phyloP scores from a whole-genome alignment of 2,888 invertebrate genomes.

The Ethmia dodecea region DNA sequence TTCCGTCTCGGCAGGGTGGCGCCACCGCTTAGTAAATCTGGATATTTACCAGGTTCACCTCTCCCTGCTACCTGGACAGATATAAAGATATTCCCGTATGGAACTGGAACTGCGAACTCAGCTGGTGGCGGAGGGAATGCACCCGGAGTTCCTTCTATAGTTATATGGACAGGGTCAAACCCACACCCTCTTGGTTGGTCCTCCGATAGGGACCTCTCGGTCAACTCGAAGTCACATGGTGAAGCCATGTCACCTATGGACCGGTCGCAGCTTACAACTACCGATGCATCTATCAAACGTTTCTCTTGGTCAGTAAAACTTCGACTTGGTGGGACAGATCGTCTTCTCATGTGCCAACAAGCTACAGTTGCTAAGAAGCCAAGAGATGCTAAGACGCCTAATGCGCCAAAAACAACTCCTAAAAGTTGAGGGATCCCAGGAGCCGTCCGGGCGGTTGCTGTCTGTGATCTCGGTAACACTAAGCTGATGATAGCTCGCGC shows the following conservation, averaged over 20 bases:
- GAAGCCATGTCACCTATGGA: constrained; percentile 81
- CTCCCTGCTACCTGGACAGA: constrained; percentile 86
- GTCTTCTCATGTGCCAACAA: constrained; percentile 82
- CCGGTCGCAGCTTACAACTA: constrained; percentile 79
- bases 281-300: constrained; percentile 87
- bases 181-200: constrained; percentile 59
- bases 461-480: constrained; percentile 76
- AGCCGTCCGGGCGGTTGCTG: constrained; percentile 87
- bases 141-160: constrained; percentile 76
- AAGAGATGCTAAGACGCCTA: constrained; percentile 82
- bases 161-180: constrained; percentile 80
- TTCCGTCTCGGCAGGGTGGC: constrained; percentile 70
- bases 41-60: constrained; percentile 78
- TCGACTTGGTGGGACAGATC: constrained; percentile 80
- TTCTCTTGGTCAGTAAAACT: constrained; percentile 94
- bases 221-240: constrained; percentile 71
- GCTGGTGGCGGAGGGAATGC: constrained; percentile 73
- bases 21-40: constrained; percentile 81
- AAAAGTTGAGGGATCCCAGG: constrained; percentile 85
- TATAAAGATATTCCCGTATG: constrained; percentile 88
- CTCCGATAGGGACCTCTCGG: constrained; percentile 62
- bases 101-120: constrained; percentile 73
- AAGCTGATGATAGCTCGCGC: constrained; percentile 79
- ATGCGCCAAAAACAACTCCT: constrained; percentile 85
- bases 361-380: constrained; percentile 76